Percentiles rank a stretch among this genome's conserved stretches.
phyloP scores from a whole-genome alignment of 2,888 invertebrate genomes.

The Ptycholaimellus sp. region DNA sequence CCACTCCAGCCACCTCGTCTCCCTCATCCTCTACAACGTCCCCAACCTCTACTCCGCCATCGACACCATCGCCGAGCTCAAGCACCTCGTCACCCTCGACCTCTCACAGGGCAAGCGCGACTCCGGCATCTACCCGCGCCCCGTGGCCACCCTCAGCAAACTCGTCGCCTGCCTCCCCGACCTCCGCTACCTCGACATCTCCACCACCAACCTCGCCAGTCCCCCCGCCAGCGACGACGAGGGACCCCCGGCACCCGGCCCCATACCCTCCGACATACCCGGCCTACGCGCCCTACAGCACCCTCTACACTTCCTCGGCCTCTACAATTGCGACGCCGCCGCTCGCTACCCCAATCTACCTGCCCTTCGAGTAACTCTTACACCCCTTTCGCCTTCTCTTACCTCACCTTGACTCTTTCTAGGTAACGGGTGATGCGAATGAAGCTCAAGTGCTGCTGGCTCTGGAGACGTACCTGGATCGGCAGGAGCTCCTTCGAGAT shows the following conservation, averaged over 20 bases:
- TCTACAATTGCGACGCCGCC: conserved; percentile 71
- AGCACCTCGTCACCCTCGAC: conserved; percentile 46
- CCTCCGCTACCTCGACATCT: conserved; percentile 64
- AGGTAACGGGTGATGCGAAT: conserved; percentile 28
- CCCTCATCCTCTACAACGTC: conserved; percentile 57
- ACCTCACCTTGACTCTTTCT: not conserved
- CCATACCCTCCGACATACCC: conserved; percentile 43
- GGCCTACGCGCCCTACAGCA: conserved; percentile 50
- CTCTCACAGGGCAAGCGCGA: conserved; percentile 42
- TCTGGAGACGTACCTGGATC: conserved; percentile 51
- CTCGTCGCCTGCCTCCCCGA: conserved; percentile 49
- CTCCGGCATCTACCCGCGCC: conserved; percentile 47
- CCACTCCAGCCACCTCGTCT: conserved; percentile 41
- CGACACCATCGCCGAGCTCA: conserved; percentile 30
- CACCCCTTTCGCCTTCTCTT: not conserved
- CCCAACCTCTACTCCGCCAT: conserved; percentile 38
- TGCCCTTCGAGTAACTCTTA: conserved; percentile 34
- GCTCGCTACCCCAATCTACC: conserved; percentile 72
- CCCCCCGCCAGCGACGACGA: conserved; percentile 42
- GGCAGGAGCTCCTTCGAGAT: conserved; percentile 51
- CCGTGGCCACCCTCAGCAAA: conserved; percentile 45
- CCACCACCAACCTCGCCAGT: conserved; percentile 80
- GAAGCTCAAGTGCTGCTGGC: conserved; percentile 69
- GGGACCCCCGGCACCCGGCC: conserved; percentile 4
- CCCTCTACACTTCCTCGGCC: conserved; percentile 64